Percentiles rank a stretch among this genome's conserved stretches.
Evolutionary conservation across 2,888 invertebrate species (phyloP).

Genomic region (Norana najaformis): DNA sequence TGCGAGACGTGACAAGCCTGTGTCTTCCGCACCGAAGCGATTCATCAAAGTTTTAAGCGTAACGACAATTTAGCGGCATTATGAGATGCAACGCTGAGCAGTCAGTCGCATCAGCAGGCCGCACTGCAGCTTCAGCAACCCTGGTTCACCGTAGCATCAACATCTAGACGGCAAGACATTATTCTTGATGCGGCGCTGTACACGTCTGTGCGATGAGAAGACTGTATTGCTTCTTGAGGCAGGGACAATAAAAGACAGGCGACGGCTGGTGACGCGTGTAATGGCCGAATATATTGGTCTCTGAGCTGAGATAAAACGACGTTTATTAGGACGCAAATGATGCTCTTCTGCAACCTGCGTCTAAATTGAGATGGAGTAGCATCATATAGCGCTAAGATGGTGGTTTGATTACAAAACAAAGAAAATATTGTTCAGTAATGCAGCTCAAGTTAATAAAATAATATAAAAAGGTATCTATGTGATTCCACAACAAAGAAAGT

Average conservation of each 20-base stretch:
- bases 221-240: not conserved
- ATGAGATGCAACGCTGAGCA: not conserved
- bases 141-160: not conserved
- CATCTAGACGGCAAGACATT: not conserved
- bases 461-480: too few relatives aligned
- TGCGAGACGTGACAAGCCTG: not conserved
- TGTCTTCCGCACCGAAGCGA: not conserved
- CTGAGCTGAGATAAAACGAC: not conserved
- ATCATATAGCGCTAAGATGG: not conserved
- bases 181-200: not conserved
- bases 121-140: not conserved
- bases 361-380: not conserved
- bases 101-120: not conserved
- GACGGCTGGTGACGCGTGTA: not conserved
- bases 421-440: not conserved
- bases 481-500: not conserved
- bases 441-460: too few relatives aligned
- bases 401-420: not conserved
- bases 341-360: not conserved
- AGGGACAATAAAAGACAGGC: not conserved
- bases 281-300: not conserved
- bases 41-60: constrained; percentile 6
- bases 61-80: not conserved
- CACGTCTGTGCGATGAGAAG: too few relatives aligned
- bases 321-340: not conserved